Base-by-base conservation (phyloP, 2,888 invertebrate species). In the Auanema sp. region DNA sequence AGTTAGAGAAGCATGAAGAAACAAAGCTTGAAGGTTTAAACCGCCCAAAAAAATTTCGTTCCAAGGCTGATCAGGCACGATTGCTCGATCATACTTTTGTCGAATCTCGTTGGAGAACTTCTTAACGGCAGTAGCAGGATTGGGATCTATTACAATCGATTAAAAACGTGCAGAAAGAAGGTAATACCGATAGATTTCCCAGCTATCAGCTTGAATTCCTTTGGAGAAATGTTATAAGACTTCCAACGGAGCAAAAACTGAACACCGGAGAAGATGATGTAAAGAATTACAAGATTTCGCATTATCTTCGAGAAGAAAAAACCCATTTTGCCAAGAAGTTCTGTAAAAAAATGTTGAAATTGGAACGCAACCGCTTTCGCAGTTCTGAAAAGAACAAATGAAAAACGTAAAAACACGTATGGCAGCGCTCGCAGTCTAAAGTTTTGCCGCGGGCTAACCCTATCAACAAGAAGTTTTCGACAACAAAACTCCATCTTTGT, bases 151-250 rank as follows among this genome's bases (percentile, higher is more conserved):
- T 3, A 33, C 12, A 23, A 54, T 25, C 12, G 11, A 24, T 11
- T 33, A 24, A 21, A 8, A 23, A 40, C 24, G 11, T 1, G 1
- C 33, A 5, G 4, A 33, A 33, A 33, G 33, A 33, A 33, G 33
- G 16, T 11, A 18, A 25, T 61, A 76, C 76, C 75, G 58, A 67
- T 63, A 10, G 77, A 62, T 51, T 72, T 76, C n/a, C 65, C 64
- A 16, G 79, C 73, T 21, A 77, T 54, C 18, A 72, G 60, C 57
- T 74, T 76, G 69, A 81, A 81, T 53, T 79, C 77, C 57, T 80
- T 79, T 18, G 78, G 78, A 10, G 75, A 72, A 51, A 81, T 71
- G 24, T 64, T 74, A 60, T 80, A 80, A 16, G 67, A 60, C 53
- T 80, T 80, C 64, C 65, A 70, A 54, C 69, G 66, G 11, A 80